Conservation (phyloP, 2,797 vertebrate species). For the Poecilia picta region DNA sequence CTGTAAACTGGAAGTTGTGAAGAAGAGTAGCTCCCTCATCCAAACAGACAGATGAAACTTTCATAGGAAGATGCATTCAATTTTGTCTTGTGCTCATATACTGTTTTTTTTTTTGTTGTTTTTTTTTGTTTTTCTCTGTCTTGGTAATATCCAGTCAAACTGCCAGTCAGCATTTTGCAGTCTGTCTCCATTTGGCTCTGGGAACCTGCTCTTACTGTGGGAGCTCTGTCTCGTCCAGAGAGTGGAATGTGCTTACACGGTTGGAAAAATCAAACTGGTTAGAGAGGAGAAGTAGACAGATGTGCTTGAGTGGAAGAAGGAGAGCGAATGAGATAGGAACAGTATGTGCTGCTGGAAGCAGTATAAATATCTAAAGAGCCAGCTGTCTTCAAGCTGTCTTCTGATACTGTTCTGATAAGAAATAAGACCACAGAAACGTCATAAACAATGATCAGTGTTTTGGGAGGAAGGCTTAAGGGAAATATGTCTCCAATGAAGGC, state of each 20-base stretch:
- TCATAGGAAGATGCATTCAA: not conserved
- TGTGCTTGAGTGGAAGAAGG: slow-evolving; percentile 38
- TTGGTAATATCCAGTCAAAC: slow-evolving; percentile 24
- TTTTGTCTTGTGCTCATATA: not conserved
- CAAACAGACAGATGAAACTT: not conserved
- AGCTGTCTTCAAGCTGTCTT: slow-evolving; percentile 2
- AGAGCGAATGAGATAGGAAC: slow-evolving; percentile 6
- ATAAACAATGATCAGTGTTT: slow-evolving; percentile 7
- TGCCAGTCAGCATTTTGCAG: slow-evolving; percentile 54
- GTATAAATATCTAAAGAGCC: not conserved
- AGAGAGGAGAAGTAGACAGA: slow-evolving; percentile 55
- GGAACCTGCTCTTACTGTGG: slow-evolving; percentile 70
- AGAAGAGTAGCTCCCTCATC: slow-evolving; percentile 26
- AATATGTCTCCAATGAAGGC: slow-evolving; percentile 9
- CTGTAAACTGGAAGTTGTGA: slow-evolving; percentile 30
- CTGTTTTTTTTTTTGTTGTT: not conserved
- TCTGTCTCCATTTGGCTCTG: slow-evolving; percentile 48
- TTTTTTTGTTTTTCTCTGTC: slow-evolving; percentile 13
- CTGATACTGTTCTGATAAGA: slow-evolving; percentile 5
- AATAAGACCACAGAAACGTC: slow-evolving; percentile 15
- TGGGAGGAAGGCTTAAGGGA: not conserved
- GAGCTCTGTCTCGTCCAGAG: slow-evolving; percentile 64
- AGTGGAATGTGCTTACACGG: slow-evolving; percentile 80
- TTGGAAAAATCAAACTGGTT: slow-evolving; percentile 70
- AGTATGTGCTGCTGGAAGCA: slow-evolving; percentile 9